Evolutionary conservation across 1,140 invertebrate species (phyloP).

Genomic region (Drosophila nigrodunni): DNA sequence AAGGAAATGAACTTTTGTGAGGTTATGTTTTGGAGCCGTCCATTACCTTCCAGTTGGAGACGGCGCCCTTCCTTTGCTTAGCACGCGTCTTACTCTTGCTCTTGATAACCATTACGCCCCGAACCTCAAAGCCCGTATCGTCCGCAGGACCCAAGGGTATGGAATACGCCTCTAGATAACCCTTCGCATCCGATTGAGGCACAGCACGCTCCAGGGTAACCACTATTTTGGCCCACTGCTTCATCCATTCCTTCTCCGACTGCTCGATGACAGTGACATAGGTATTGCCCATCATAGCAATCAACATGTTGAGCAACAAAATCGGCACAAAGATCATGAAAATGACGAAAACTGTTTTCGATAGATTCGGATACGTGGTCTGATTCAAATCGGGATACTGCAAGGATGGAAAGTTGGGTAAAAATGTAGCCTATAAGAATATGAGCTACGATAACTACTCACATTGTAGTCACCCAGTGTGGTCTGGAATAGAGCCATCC

Average conservation of each 20-base stretch:
- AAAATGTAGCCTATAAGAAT: neutral
- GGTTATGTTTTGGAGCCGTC: no score
- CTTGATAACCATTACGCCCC: conserved; percentile 99
- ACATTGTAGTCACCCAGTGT: conserved; percentile 99
- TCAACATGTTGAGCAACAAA: conserved; percentile 98
- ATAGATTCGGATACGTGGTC: conserved; percentile 95
- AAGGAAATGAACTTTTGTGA: neutral
- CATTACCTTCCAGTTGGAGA: conserved; percentile 97
- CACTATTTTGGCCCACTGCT: conserved; percentile 99
- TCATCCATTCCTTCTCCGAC: conserved; percentile 99
- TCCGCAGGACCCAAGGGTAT: conserved; percentile 95
- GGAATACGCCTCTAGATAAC: conserved; percentile 97
- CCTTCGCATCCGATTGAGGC: conserved; percentile 93
- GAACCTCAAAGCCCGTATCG: conserved; percentile 91
- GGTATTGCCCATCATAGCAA: conserved; percentile 99
- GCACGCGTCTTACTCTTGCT: conserved; percentile 98
- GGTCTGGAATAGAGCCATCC: conserved; percentile 99
- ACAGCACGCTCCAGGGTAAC: conserved; percentile 97
- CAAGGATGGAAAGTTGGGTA: conserved; percentile 49
- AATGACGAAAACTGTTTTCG: conserved; percentile 97
- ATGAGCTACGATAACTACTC: conserved; percentile 79
- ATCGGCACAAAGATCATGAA: conserved; percentile 99
- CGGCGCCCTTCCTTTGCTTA: conserved; percentile 97
- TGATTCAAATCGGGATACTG: conserved; percentile 96
- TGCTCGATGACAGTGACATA: conserved; percentile 99